A percentile compares a stretch with the other conserved stretches of the same genome.
Evolutionary conservation across 2,113 vertebrate species (phyloP).

Genomic region (Mesembrinibis cayennensis): DNA sequence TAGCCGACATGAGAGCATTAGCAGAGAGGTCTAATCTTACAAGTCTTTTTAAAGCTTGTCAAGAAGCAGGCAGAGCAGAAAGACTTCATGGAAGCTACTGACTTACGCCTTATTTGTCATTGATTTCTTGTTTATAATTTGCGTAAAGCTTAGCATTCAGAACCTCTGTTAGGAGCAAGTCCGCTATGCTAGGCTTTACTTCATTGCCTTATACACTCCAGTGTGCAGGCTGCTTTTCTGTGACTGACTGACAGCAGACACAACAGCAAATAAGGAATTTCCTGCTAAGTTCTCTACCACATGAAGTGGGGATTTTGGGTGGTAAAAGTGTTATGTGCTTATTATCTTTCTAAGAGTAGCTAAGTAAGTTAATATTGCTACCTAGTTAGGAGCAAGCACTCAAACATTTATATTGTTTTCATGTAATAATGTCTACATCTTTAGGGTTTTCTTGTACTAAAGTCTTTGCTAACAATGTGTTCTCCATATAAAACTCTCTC

Average conservation of each 20-base stretch:
- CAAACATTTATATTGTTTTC: neutral
- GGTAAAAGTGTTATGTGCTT: neutral
- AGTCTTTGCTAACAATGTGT: neutral
- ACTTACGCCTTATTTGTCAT: neutral
- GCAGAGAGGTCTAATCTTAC: constrained; percentile 5
- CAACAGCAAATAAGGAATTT: too few species aligned
- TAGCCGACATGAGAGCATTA: neutral
- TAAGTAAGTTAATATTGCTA: neutral
- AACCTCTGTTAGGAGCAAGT: neutral
- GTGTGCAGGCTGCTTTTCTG: neutral
- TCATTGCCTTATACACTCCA: neutral
- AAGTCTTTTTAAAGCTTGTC: constrained; percentile 44
- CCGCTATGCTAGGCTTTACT: neutral
- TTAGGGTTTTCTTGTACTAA: neutral
- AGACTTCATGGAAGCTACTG: neutral
- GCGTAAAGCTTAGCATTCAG: neutral
- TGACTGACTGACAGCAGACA: neutral
- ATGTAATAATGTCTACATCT: neutral
- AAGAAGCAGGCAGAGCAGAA: neutral
- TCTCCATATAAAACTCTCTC: neutral
- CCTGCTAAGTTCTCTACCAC: neutral
- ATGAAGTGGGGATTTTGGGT: neutral
- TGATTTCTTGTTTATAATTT: neutral
- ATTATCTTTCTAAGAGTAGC: neutral
- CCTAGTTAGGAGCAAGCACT: neutral